These are phyloP conservation scores for Aleadryas rufinucha DNA, from an alignment of 2,113 vertebrate genomes.

Conservation along the genomic window DNA sequence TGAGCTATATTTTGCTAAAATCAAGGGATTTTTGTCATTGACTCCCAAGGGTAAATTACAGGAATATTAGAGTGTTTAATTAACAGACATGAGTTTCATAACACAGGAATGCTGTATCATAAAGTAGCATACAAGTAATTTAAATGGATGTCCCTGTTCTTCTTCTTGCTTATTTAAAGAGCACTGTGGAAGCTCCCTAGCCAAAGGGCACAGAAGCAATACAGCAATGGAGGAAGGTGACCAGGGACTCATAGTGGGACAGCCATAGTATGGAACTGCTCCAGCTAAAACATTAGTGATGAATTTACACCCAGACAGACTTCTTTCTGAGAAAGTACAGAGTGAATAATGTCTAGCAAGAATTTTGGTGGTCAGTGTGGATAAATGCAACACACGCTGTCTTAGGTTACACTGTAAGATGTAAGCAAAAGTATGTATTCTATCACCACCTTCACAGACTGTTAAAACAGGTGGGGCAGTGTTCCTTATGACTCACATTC, in stretches of 20 bases:
- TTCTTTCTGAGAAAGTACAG: neutral
- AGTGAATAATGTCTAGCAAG: neutral
- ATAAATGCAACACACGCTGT: neutral
- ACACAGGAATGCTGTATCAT: neutral
- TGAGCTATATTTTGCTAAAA: neutral
- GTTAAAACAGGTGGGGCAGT: too few relatives aligned
- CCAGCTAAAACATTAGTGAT: neutral
- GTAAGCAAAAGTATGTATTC: too few relatives aligned
- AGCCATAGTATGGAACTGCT: neutral
- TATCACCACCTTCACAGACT: too few relatives aligned
- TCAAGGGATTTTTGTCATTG: neutral
- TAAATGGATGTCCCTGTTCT: neutral
- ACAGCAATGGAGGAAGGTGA: neutral
- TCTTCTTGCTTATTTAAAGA: neutral
- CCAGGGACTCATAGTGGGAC: neutral
- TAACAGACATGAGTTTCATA: neutral
- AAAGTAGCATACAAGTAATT: neutral
- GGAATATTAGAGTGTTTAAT: neutral
- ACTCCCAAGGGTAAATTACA: neutral
- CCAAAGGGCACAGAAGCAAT: neutral
- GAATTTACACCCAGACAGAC: neutral
- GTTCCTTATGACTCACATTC: neutral
- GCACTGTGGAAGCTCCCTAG: neutral
- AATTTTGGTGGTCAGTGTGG: neutral
- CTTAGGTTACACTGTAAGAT: too few relatives aligned